Base-by-base conservation (phyloP, 2,113 vertebrate genomes). In the Phylloscopus trochilus region DNA sequence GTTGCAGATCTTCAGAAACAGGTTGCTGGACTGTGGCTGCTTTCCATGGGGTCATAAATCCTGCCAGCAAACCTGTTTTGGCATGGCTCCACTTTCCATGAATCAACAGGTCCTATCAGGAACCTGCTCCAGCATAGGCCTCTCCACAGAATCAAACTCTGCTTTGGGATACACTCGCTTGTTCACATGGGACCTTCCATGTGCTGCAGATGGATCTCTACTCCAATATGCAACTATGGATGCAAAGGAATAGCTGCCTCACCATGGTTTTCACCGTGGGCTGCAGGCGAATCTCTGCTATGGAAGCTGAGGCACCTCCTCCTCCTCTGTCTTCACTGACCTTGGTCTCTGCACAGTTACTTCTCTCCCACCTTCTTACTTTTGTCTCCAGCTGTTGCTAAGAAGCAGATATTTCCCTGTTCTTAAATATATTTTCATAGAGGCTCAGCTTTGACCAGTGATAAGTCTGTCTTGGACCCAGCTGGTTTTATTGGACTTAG, bases 1-100 rank as follows among this genome's bases (percentile, higher is more conserved):
- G 15, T 15, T 41, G 19, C 6, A n/a, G 9, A 21, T 59, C 33
- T 68, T 64, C 43, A 78, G 33, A 37, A 56, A 39, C 3, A 7
- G 15, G 10, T 13, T 78, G 15, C 53, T 83, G 5, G 20, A 30
- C 11, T 4, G 1, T 17, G 23, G 7, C 21, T 59, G 6, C 39
- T 35, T 43, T 55, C 28, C 28, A 33, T 1, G 3, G 22, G 3
- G 5, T 62, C 58, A 41, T 7, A 75, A 49, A 67, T 81, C 51
- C 35, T 85, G 11, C 6, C 37, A 62, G 14, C 7, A 89, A 80
- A 44, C 8, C 11, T 83, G 11, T 15, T 47, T 20, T 37, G 35
- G 10, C 2, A 2, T 16, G 6, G 4, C 9, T 66, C 4, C 13
- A n/a, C 17, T 62, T 62, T 53, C n/a, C 41, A n/a, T 0, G 0